These are phyloP conservation scores for Plagodis pulveraria DNA, from an alignment of 2,888 invertebrate species.

Conservation along the genomic window DNA sequence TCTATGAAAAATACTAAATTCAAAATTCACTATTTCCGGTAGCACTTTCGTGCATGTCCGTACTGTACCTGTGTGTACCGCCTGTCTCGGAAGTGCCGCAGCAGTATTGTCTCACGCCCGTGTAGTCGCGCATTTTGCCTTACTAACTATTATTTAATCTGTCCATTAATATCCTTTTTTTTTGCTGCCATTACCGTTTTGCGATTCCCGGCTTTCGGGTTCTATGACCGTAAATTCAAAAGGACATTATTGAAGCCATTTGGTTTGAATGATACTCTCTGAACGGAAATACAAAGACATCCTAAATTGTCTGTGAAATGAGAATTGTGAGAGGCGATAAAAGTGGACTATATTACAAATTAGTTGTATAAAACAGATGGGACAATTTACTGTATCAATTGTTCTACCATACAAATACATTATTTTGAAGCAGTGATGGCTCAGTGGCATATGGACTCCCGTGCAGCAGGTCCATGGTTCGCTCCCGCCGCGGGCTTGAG, in stretches of 20 bases:
- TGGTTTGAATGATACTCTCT: no score
- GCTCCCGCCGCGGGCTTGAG: no score
- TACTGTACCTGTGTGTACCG: constrained; percentile 60
- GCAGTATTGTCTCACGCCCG: constrained; percentile 75
- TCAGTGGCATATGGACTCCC: no score
- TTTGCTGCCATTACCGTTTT: constrained; percentile 23
- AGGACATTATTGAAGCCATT: constrained; percentile 9
- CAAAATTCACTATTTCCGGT: background rate
- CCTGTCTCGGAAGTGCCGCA: constrained; percentile 68
- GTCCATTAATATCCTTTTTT: constrained; percentile 44
- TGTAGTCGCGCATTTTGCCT: constrained; percentile 29
- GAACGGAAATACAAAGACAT: no score
- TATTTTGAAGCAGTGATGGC: no score
- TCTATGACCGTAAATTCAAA: constrained; percentile 17
- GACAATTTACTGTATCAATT: no score
- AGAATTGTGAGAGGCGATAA: no score
- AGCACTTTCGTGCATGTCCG: constrained; percentile 43
- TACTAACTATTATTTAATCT: background rate
- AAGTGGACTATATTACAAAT: no score
- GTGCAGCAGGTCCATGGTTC: no score
- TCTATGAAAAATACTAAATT: background rate
- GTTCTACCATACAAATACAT: no score
- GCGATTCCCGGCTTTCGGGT: constrained; percentile 12
- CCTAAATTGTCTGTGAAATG: no score
- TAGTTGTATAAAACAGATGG: no score